Evolutionary conservation across 2,888 invertebrate species (phyloP).

Genomic region (Dryobotodes eremita): DNA sequence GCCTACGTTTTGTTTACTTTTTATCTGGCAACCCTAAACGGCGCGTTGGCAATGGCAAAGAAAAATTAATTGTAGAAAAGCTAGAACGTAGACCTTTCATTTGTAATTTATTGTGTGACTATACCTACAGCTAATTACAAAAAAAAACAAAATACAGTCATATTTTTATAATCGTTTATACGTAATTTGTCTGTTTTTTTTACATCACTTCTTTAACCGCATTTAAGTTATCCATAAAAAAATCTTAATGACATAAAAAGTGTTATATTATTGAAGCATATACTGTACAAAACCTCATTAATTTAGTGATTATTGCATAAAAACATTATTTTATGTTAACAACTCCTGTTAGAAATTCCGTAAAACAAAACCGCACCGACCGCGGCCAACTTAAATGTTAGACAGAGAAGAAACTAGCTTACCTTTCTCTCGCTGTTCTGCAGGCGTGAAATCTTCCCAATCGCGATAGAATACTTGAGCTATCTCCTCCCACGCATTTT

Average conservation of each 20-base stretch:
- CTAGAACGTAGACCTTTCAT: not conserved
- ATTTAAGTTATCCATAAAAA: not conserved
- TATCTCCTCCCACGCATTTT: slow-evolving; percentile 49
- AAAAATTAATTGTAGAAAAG: not conserved
- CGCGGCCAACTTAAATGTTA: slow-evolving; percentile 13
- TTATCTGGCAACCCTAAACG: slow-evolving; percentile 2
- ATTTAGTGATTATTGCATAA: not conserved
- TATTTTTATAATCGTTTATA: too few relatives aligned
- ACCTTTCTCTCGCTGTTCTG: slow-evolving; percentile 41
- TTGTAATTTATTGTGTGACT: not conserved
- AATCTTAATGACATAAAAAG: not conserved
- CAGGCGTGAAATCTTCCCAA: slow-evolving; percentile 4
- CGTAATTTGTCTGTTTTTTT: not conserved
- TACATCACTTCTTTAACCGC: not conserved
- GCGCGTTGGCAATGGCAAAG: not conserved
- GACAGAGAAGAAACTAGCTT: slow-evolving; percentile 25
- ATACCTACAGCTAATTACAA: not conserved
- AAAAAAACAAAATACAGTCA: not conserved
- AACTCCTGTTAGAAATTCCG: not conserved
- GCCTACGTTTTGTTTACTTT: not conserved
- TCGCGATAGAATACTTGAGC: slow-evolving; percentile 25
- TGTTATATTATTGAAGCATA: not conserved
- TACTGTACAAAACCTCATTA: not conserved
- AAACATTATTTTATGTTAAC: not conserved
- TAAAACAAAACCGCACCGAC: slow-evolving; percentile 12